Conservation (phyloP, 1,140 invertebrate species). For the Pachypeltis micranthus region DNA sequence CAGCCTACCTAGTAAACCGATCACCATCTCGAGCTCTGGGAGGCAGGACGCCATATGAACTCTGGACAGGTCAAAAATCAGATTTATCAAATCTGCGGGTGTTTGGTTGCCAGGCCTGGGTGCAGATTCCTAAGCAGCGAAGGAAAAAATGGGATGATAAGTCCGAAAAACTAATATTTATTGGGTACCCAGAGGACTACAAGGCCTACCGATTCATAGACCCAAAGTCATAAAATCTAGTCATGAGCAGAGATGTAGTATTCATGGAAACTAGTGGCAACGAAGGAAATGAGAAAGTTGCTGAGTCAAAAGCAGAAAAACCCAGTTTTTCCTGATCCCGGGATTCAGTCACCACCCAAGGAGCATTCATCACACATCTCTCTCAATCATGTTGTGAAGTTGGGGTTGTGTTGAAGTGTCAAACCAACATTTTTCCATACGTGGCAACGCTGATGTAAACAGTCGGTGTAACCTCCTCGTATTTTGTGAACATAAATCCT, state of each 20-base stretch:
- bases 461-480: too few relatives aligned
- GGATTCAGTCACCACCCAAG: too few relatives aligned
- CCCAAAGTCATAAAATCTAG: not conserved
- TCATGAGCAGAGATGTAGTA: conserved; percentile 7
- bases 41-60: conserved; percentile 32
- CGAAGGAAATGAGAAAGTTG: not conserved
- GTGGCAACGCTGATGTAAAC: too few relatives aligned
- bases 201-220: conserved; percentile 9
- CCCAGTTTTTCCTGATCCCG: too few relatives aligned
- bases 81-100: conserved; percentile 20
- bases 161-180: conserved; percentile 27
- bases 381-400: too few relatives aligned
- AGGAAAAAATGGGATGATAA: conserved; percentile 27
- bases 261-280: not conserved
- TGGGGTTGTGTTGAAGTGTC: too few relatives aligned
- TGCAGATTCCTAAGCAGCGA: conserved; percentile 25
- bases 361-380: too few relatives aligned
- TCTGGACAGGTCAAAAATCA: conserved; percentile 31
- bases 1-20: conserved; percentile 36
- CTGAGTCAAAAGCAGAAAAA: not conserved
- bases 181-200: conserved; percentile 22
- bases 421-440: too few relatives aligned
- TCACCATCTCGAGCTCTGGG: conserved; percentile 12
- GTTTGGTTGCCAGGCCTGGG: conserved; percentile 24
- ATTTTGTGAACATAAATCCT: too few relatives aligned